Percentiles rank a stretch among this genome's conserved stretches.
Conservation (phyloP, 2,888 invertebrate genomes). For the Suillia variegata region DNA sequence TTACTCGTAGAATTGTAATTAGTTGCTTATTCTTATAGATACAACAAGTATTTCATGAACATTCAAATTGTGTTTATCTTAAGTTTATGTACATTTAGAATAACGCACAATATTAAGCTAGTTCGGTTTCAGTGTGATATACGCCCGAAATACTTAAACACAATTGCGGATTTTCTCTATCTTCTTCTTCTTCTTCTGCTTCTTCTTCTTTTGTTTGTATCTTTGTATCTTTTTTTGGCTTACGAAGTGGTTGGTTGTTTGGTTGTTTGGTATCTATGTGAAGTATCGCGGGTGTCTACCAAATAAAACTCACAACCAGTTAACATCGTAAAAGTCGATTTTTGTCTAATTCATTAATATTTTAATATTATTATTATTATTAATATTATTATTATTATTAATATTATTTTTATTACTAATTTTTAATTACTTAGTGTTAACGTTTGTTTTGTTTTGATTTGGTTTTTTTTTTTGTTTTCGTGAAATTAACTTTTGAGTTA, state of each 20-base stretch:
- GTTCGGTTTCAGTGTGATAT: conserved; percentile 37
- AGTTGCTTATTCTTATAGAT: too few species aligned
- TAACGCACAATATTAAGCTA: conserved; percentile 50
- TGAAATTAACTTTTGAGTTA: too few species aligned
- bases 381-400: conserved; percentile 14
- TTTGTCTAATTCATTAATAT: conserved; percentile 24
- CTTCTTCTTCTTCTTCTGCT: not conserved
- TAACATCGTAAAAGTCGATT: conserved; percentile 38
- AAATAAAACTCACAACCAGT: conserved; percentile 43
- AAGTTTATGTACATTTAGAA: conserved; percentile 48
- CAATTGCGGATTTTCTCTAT: not conserved
- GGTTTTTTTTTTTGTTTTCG: too few species aligned
- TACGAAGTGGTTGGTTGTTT: too few species aligned
- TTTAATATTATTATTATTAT: conserved; percentile 29
- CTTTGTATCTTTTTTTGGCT: too few species aligned
- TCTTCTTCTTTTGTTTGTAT: not conserved
- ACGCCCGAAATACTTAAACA: conserved; percentile 31
- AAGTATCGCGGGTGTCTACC: conserved; percentile 35
- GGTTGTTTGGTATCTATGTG: not conserved
- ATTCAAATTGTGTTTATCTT: conserved; percentile 39
- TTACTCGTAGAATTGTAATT: conserved; percentile 45
- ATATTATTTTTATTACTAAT: too few species aligned
- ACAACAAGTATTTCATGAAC: conserved; percentile 40
- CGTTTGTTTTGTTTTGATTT: too few species aligned
- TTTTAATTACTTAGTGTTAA: too few species aligned